Base-by-base conservation (phyloP, 1,140 invertebrate genomes). In the Heliconius eleuchia region DNA sequence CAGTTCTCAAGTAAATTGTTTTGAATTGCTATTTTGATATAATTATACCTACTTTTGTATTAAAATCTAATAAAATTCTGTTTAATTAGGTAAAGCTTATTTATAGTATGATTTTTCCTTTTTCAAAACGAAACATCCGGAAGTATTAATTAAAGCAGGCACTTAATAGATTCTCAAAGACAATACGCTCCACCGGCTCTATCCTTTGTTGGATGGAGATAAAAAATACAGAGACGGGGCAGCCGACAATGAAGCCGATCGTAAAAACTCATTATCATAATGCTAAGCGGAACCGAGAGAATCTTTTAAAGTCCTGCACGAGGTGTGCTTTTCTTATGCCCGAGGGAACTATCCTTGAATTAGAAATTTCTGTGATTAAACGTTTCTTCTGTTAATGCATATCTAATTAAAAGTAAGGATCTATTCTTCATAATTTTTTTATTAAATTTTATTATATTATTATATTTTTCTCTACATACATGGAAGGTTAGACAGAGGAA, bases 111-210 rank as follows among this genome's bases (percentile, higher is more conserved):
- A 34, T 71, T 71, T 71, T 34, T 16, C 3, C 42, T 46, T 71
- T 71, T 19, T 37, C 34, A 16, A 66, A 66, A 30, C 23, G 30
- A 60, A 66, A 16, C 60, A 66, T 30, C 23, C 27, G 23, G 39
- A 70, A 70, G 55, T 50, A 76, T 76, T 76, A 71, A 76, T 76
- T 76, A 76, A 50, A 76, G 52, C 74, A 27, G 39, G 46, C 37
- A 76, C 74, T 76, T 27, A 42, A 42, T 70, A 66, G 66, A 76
- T 71, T 71, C 60, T 76, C 60, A 76, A 76, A 76, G 74, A 76
- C 74, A 76, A 60, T 76, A 39, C 42, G 3, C 74, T 70, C n/a
- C 16, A 27, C 23, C 55, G 39, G 42, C 3, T 37, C 6, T 5
- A 76, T 76, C 60, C 74, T 76, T 76, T 76, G 74, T 76, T n/a